Base-by-base conservation (phyloP, 2,888 invertebrate genomes). In the Sylvicola cinctus region DNA sequence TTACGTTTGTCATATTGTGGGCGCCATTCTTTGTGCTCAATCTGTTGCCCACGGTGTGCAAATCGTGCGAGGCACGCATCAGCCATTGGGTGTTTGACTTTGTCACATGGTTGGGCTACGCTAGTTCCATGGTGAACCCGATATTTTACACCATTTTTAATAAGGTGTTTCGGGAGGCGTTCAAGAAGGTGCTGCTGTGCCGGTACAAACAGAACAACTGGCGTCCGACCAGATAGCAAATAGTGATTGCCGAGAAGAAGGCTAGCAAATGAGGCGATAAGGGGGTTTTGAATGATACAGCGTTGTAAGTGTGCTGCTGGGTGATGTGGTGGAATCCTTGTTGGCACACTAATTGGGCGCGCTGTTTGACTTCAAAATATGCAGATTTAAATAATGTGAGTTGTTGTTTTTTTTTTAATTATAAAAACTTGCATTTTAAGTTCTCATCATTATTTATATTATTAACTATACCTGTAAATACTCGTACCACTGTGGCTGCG, bases 141-240 rank as follows among this genome's bases (percentile, higher is more conserved):
- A 81, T 91, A 48, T 90, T 91, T 61, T 91, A 91, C 54, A 91
- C 91, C 16, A 85, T 90, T 48, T 91, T 91, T 59, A 91, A 91
- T 59, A 85, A 87, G 52, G 80, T 85, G 38, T 91, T 91, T 59
- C 67, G 90, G 29, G 79, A 85, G 51, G 84, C 88, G 1, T 88
- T 88, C 54, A 80, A 84, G 51, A 81, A 79, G 54, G 81, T 88
- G 8, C 57, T 88, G 36, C 57, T 74, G 37, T 88, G 87, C 56
- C 67, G 72, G 43, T 83, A 81, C 51, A 66, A 66, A 41, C 68
- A 66, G 31, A 48, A 58, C 4, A 48, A 45, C 23, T 69, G 69
- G 69, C 53, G 65, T 31, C 34, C 32, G 12, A 20, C 25, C 12
- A 31, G 37, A 37, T 37, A 32, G 29, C 34, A 29, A 14, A 32